Evolutionary conservation across 1,140 invertebrate genomes (phyloP).

Genomic region (Hyles euphorbiae): DNA sequence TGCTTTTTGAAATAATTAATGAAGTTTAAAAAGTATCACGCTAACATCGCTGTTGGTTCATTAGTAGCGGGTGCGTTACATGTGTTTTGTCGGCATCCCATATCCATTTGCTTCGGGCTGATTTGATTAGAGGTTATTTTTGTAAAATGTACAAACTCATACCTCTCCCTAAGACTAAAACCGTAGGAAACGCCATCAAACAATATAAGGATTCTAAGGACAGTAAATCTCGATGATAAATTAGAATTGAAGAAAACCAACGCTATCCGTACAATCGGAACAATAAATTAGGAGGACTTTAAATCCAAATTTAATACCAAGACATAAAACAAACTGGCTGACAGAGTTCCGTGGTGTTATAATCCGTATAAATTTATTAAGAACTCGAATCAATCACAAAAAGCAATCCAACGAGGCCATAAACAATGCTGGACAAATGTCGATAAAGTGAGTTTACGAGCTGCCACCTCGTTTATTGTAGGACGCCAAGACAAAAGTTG

Average conservation of each 20-base stretch:
- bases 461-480: constrained; percentile 65
- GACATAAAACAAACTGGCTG: constrained; percentile 43
- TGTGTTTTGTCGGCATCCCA: constrained; percentile 58
- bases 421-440: constrained; percentile 59
- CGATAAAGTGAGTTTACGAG: constrained; percentile 64
- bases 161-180: constrained; percentile 7
- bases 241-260: constrained; percentile 39
- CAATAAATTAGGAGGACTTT: constrained; percentile 39
- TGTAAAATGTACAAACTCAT: constrained; percentile 31
- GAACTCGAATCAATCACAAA: constrained; percentile 61
- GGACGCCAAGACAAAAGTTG: constrained; percentile 47
- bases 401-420: constrained; percentile 52
- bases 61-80: constrained; percentile 54
- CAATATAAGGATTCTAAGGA: constrained; percentile 25
- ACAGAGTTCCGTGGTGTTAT: constrained; percentile 33
- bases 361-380: constrained; percentile 51
- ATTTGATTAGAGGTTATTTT: constrained; percentile 49
- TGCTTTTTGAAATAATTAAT: constrained; percentile 13
- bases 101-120: constrained; percentile 54
- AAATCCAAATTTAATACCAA: constrained; percentile 42
- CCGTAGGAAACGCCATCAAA: constrained; percentile 3
- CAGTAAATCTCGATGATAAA: constrained; percentile 26
- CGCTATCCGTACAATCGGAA: constrained; percentile 29
- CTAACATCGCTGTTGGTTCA: constrained; percentile 24
- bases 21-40: neutral